phyloP scores from a whole-genome alignment of 2,113 vertebrate species.

The Zapus hudsonius region DNA sequence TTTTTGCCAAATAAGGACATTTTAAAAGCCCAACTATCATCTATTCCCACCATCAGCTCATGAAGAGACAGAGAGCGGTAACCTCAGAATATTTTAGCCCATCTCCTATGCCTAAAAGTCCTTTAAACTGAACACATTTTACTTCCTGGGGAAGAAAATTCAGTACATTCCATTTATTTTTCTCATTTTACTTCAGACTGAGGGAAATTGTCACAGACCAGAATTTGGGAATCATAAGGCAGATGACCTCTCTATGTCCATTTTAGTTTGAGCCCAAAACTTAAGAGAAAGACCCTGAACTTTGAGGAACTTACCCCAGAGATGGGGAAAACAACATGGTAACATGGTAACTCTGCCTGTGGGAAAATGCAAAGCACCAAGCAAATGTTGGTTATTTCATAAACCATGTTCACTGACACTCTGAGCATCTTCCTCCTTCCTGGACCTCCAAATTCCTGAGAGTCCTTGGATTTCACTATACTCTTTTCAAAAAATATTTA shows the following conservation, averaged over 20 bases:
- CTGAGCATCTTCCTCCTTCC: neutral
- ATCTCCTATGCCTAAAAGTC: neutral
- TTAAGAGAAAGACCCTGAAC: neutral
- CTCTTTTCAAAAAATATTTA: no score
- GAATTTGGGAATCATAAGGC: neutral
- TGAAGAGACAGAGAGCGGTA: conserved; percentile 46
- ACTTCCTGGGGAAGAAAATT: neutral
- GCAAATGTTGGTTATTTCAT: neutral
- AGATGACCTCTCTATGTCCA: neutral
- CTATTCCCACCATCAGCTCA: conserved; percentile 29
- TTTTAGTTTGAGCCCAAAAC: neutral
- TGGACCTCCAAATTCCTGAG: neutral
- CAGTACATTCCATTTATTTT: neutral
- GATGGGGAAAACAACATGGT: no score
- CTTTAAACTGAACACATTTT: neutral
- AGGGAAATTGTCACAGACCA: neutral
- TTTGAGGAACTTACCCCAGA: neutral
- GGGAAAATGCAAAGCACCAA: neutral
- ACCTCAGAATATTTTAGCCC: neutral
- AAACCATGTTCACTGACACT: neutral
- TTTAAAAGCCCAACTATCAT: conserved; percentile 33
- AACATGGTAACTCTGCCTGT: neutral
- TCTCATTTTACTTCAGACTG: neutral
- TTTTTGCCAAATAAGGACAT: conserved; percentile 74
- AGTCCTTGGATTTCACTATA: neutral